These are phyloP conservation scores for Morbakka virulenta DNA, from an alignment of 30 jellyfish, hydroid and myxozoan species.

Conservation along the genomic window DNA sequence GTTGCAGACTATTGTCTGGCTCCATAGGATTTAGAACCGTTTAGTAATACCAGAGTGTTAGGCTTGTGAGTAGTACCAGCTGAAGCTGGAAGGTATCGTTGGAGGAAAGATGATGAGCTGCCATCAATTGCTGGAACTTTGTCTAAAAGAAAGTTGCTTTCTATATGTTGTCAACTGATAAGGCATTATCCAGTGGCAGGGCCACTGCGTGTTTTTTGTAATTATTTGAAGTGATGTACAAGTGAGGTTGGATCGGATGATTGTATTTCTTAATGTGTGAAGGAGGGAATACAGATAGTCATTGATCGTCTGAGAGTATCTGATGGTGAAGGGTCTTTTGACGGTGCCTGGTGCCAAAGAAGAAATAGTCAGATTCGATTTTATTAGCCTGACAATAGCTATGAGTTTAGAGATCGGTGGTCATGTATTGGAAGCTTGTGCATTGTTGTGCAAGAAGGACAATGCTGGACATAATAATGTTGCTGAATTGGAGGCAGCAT, in stretches of 20 bases:
- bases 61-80: conserved; percentile 11
- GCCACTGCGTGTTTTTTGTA: conserved; percentile 25
- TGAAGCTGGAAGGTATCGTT: neutral
- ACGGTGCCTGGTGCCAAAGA: no score
- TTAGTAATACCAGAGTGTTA: conserved; percentile 3
- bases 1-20: conserved; percentile 1
- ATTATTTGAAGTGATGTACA: conserved; percentile 5
- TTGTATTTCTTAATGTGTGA: conserved; percentile 1
- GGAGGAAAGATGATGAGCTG: neutral
- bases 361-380: no score
- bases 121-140: conserved; percentile 3
- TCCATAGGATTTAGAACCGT: conserved; percentile 29
- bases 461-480: no score
- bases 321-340: conserved; percentile 26
- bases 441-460: no score
- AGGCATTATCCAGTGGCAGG: conserved; percentile 49
- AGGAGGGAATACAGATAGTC: neutral
- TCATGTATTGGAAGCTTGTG: no score
- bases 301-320: neutral
- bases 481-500: no score
- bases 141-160: neutral
- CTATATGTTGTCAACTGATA: conserved; percentile 10
- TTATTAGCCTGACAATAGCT: no score
- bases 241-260: conserved; percentile 6
- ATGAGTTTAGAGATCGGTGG: no score